Conservation (phyloP, 2,113 vertebrate species). For the Eurystomus gularis region DNA sequence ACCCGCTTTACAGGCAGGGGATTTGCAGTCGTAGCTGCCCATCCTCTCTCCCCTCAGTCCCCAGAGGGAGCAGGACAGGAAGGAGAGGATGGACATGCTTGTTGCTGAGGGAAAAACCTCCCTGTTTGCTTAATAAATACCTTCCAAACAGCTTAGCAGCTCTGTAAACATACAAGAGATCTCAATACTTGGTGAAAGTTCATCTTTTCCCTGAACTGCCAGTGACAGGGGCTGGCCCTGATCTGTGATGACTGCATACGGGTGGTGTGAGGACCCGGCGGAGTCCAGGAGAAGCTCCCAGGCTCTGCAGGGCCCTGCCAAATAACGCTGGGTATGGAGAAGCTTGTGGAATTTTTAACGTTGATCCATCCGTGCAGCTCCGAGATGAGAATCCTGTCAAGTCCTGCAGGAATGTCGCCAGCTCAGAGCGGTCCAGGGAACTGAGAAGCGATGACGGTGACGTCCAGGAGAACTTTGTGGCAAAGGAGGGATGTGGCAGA, state of each 20-base stretch:
- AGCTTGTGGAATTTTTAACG: neutral
- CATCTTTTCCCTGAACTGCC: conserved; percentile 48
- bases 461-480: conserved; percentile 4
- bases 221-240: neutral
- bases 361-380: neutral
- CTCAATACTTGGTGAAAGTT: conserved; percentile 43
- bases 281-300: neutral
- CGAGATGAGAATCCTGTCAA: neutral
- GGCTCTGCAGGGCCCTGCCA: neutral
- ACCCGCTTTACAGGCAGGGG: neutral
- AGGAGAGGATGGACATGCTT: neutral
- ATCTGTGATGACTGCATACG: neutral
- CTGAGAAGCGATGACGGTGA: neutral
- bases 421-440: conserved; percentile 1
- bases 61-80: neutral
- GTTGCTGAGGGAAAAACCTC: neutral
- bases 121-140: conserved; percentile 37
- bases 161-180: conserved; percentile 68
- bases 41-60: neutral
- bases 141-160: conserved; percentile 47
- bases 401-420: neutral
- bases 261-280: neutral
- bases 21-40: neutral
- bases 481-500: neutral
- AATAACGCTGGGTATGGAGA: neutral